Evolutionary conservation across 2,888 invertebrate genomes (phyloP).

Genomic region (Choristoneura rosaceana): DNA sequence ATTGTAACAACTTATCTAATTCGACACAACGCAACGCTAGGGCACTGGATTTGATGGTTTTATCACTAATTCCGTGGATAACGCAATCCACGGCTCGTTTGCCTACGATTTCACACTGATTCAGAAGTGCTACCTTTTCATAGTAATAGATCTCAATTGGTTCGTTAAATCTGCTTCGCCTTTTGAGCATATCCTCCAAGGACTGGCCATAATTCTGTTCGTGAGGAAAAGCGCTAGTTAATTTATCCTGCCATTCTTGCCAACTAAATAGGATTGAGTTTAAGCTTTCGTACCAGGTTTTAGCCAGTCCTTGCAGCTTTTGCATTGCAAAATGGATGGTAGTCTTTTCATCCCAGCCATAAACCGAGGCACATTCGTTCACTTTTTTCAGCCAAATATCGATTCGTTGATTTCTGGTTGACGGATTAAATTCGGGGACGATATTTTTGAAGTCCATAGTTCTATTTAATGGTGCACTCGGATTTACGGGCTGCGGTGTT

Average conservation of each 20-base stretch:
- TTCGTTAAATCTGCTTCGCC: neutral
- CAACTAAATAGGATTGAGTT: neutral
- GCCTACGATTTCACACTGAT: neutral
- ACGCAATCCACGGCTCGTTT: slow-evolving; percentile 20
- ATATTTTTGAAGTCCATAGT: slow-evolving; percentile 13
- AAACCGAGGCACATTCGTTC: neutral
- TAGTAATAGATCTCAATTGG: slow-evolving; percentile 15
- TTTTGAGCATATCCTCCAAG: slow-evolving; percentile 9
- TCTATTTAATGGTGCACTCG: slow-evolving; percentile 12
- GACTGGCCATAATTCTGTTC: too few species aligned
- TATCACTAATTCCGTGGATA: slow-evolving; percentile 37
- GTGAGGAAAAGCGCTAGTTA: neutral
- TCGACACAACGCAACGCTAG: slow-evolving; percentile 36
- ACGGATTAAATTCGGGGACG: neutral
- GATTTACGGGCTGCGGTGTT: slow-evolving; percentile 24
- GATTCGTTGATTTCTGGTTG: neutral
- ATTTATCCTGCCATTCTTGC: neutral
- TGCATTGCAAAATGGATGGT: neutral
- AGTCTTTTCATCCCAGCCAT: slow-evolving; percentile 7
- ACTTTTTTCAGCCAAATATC: neutral
- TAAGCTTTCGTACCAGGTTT: neutral
- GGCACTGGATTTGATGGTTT: slow-evolving; percentile 36
- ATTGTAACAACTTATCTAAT: slow-evolving; percentile 29
- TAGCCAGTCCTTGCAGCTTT: neutral
- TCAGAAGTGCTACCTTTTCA: neutral